A percentile compares a stretch with the other conserved stretches of the same genome.
These are phyloP conservation scores for Enteromius fasciolatus DNA, from an alignment of 2,797 vertebrate species.

Conservation along the genomic window DNA sequence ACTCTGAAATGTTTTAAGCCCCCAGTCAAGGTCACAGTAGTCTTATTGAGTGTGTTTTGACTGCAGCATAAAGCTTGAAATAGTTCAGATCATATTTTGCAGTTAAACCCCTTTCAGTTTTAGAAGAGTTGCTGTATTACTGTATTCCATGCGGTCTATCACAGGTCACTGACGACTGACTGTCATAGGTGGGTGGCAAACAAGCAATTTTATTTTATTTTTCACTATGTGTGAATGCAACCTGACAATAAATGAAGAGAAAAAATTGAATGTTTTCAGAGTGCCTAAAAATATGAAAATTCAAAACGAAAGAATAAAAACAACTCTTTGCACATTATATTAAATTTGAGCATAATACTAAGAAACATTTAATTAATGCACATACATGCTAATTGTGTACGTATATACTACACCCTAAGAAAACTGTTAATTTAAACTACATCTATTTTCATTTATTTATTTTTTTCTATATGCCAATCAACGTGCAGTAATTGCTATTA, in stretches of 20 bases:
- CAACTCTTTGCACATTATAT: neutral
- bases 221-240: neutral
- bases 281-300: neutral
- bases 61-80: constrained; percentile 23
- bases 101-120: constrained; percentile 25
- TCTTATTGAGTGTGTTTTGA: constrained; percentile 10
- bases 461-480: neutral
- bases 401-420: neutral
- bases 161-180: constrained; percentile 5
- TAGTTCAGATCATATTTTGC: constrained; percentile 35
- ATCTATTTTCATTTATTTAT: neutral
- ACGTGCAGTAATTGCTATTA: neutral
- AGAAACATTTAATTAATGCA: neutral
- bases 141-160: constrained; percentile 18
- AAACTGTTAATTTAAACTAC: neutral
- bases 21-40: constrained; percentile 32
- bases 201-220: constrained; percentile 7
- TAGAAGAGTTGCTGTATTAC: constrained; percentile 9
- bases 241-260: neutral
- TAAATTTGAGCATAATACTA: neutral
- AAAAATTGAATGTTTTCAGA: neutral
- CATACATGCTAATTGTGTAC: neutral
- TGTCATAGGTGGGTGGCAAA: constrained; percentile 22
- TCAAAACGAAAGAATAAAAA: neutral
- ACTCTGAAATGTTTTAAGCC: constrained; percentile 25